phyloP scores from a whole-genome alignment of 2,888 invertebrate genomes.

The Oligia fasciuncula region DNA sequence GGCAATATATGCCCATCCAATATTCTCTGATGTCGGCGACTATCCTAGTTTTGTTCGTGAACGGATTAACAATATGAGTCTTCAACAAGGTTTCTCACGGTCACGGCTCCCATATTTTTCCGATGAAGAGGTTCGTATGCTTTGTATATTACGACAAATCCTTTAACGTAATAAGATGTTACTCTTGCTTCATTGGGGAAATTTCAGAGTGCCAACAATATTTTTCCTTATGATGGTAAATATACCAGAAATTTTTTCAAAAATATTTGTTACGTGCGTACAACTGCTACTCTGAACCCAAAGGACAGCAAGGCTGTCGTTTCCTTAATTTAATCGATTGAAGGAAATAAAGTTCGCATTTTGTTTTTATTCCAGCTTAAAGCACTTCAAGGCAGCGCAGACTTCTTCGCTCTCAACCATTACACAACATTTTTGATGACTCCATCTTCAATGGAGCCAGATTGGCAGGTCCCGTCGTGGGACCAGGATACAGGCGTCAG shows the following conservation, averaged over 20 bases:
- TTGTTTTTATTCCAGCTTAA: conserved; percentile 75
- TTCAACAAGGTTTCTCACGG: conserved; percentile 82
- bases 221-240: not conserved
- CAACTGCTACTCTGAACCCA: not conserved
- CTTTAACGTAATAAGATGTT: not conserved
- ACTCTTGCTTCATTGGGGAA: not conserved
- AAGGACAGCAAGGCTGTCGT: no score
- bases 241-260: not conserved
- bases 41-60: conserved; percentile 87
- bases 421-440: conserved; percentile 87
- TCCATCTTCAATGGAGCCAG: conserved; percentile 75
- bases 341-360: not conserved
- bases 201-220: not conserved
- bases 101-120: conserved; percentile 88
- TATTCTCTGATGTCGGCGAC: conserved; percentile 86
- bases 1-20: conserved; percentile 88
- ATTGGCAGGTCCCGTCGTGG: conserved; percentile 78
- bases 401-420: conserved; percentile 91
- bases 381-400: conserved; percentile 83
- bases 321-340: not conserved
- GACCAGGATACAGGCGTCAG: conserved; percentile 83
- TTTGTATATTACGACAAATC: conserved; percentile 10
- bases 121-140: conserved; percentile 79
- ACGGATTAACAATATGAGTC: conserved; percentile 83
- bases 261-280: not conserved